phyloP scores from a whole-genome alignment of 2,113 vertebrate genomes.

The Benitochromis conjunctus region DNA sequence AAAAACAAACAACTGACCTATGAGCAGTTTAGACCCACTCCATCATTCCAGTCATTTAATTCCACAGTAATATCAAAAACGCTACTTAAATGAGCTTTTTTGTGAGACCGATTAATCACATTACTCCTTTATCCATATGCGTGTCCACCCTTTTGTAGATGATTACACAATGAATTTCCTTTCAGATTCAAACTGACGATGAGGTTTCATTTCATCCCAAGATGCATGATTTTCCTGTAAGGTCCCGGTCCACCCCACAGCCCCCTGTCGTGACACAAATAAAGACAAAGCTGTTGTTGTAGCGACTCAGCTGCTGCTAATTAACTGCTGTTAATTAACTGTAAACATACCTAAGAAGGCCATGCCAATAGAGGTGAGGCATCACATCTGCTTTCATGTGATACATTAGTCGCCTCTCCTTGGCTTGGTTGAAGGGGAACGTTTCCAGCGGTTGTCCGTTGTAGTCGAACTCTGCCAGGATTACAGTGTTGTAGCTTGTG shows the following conservation, averaged over 20 bases:
- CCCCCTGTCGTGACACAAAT: slow-evolving; percentile 74
- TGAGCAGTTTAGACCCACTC: neutral
- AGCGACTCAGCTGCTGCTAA: neutral
- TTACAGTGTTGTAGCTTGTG: slow-evolving; percentile 87
- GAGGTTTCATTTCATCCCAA: slow-evolving; percentile 82
- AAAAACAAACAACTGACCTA: neutral
- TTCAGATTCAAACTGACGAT: neutral
- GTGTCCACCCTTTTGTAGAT: neutral
- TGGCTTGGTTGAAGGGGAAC: slow-evolving; percentile 94
- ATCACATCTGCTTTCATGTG: slow-evolving; percentile 94
- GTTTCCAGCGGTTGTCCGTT: slow-evolving; percentile 85
- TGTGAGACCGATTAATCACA: neutral
- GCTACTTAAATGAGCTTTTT: neutral
- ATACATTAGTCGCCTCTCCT: slow-evolving; percentile 88
- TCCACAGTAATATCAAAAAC: neutral
- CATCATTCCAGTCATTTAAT: neutral
- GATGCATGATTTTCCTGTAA: slow-evolving; percentile 85
- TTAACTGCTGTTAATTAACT: neutral
- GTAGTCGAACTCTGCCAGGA: slow-evolving; percentile 96
- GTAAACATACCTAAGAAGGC: slow-evolving; percentile 83
- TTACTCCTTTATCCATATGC: neutral
- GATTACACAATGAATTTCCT: neutral
- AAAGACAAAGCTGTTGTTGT: neutral
- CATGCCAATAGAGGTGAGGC: slow-evolving; percentile 93
- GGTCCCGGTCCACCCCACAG: slow-evolving; percentile 93